Conservation (phyloP, 2,113 vertebrate genomes). For the Chelonoidis abingdonii region DNA sequence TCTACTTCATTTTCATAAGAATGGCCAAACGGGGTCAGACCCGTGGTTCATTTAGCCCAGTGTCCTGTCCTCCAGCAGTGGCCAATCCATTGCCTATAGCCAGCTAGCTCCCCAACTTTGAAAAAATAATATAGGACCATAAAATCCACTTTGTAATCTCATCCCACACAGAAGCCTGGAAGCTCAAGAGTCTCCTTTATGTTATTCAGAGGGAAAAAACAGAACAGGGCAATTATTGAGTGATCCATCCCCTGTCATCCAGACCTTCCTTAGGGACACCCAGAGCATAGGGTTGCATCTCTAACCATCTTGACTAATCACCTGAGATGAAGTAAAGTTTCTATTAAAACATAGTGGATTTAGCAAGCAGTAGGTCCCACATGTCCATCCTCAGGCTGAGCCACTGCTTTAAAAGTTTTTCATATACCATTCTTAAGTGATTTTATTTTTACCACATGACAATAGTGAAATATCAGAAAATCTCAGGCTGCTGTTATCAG, state of each 20-base stretch:
- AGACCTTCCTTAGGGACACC: not conserved
- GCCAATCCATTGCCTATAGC: not conserved
- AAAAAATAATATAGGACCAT: not conserved
- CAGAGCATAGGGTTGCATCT: not conserved
- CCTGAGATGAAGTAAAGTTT: not conserved
- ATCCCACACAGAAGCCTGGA: not conserved
- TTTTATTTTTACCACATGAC: not conserved
- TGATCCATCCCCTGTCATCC: not conserved
- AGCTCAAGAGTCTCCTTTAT: not conserved
- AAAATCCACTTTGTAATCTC: not conserved
- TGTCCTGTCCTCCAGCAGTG: not conserved
- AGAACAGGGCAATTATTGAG: not conserved
- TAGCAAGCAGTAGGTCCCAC: not conserved
- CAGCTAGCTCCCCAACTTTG: not conserved
- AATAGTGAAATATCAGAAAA: constrained; percentile 55
- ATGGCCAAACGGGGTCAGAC: not conserved
- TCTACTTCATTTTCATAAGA: not conserved
- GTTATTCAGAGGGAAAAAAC: not conserved
- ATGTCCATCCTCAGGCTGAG: not conserved
- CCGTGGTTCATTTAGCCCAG: not conserved
- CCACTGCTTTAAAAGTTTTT: constrained; percentile 42
- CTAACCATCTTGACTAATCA: not conserved
- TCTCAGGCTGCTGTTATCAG: constrained; percentile 59
- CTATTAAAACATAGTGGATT: constrained; percentile 21
- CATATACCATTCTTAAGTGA: not conserved